phyloP scores from a whole-genome alignment of 1,140 invertebrate species.

The Bombus superbus region DNA sequence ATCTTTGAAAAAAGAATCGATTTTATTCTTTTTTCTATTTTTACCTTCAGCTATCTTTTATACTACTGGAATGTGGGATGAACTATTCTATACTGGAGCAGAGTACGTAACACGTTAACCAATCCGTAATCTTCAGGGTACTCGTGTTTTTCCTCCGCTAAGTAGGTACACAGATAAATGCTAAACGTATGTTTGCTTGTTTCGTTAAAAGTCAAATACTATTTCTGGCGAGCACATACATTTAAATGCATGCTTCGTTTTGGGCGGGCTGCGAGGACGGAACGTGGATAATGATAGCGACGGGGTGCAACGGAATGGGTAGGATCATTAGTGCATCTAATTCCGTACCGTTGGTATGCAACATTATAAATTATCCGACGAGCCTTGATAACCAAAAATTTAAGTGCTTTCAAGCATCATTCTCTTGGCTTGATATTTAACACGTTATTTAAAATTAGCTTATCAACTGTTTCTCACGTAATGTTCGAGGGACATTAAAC shows the following conservation, averaged over 20 bases:
- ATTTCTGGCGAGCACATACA: constrained; percentile 54
- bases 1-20: not conserved
- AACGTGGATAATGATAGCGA: constrained; percentile 61
- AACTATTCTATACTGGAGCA: not conserved
- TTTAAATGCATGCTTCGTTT: constrained; percentile 32
- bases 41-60: not conserved
- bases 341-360: constrained; percentile 22
- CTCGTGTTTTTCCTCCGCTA: not conserved
- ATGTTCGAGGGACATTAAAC: not conserved
- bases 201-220: constrained; percentile 51
- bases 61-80: not conserved
- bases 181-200: constrained; percentile 29
- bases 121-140: not conserved
- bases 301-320: constrained; percentile 39
- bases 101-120: not conserved
- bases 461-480: not conserved
- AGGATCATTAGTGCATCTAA: constrained; percentile 49
- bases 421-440: not conserved
- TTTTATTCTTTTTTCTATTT: no score
- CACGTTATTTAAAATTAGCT: not conserved
- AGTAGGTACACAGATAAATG: constrained; percentile 10
- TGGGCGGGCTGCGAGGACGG: constrained; percentile 33
- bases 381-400: not conserved
- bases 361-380: constrained; percentile 41
- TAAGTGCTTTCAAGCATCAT: not conserved